Evolutionary conservation across 2,113 vertebrate genomes (phyloP), one percentile per base, ranked within the genome.

Genomic region (Paraplagusia blochii): DNA sequence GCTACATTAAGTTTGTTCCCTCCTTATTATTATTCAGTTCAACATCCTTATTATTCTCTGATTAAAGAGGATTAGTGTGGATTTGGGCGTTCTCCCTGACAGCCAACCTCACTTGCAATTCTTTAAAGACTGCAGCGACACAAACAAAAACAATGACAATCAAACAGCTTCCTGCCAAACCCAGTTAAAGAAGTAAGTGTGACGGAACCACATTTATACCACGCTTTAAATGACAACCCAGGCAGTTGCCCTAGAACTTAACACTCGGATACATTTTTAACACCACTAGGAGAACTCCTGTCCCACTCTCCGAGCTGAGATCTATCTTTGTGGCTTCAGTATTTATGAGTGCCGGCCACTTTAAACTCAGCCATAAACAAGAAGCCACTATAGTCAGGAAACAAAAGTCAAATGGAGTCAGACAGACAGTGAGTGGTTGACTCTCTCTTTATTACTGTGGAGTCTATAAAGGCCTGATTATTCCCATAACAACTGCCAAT

Each of bases 321-420:
- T 68, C 53, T 38, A 38, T 53, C 62, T 42, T 50, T 70, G 59
- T 79, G 51, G 34, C 75, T 73, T 72, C 50, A 65, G 73, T 77
- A 79, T 76, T 79, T 72, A 82, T 74, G 45, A 60, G 45, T 40
- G 53, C 53, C 18, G n/a, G 29, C 58, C 75, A 56, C 81, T 79
- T 73, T 79, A 79, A 77, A 74, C 50, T 58, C 36, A 16, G 56
- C 67, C 38, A 69, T 76, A 82, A 84, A 84, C 72, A 72, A 76
- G 66, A 44, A 56, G 56, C 44, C 2, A 29, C 22, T 29, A 29
- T 66, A 53, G 66, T 55, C 14, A 42, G 49, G 29, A 62, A 69
- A 69, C 74, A 72, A 75, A 70, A 70, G 63, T 57, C 53, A 42
- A 58, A 36, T 44, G 63, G 60, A 75, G 63, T 54, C 13, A 53